Evolutionary conservation across 1,140 invertebrate genomes (phyloP).

Genomic region (Cepaea nemoralis): DNA sequence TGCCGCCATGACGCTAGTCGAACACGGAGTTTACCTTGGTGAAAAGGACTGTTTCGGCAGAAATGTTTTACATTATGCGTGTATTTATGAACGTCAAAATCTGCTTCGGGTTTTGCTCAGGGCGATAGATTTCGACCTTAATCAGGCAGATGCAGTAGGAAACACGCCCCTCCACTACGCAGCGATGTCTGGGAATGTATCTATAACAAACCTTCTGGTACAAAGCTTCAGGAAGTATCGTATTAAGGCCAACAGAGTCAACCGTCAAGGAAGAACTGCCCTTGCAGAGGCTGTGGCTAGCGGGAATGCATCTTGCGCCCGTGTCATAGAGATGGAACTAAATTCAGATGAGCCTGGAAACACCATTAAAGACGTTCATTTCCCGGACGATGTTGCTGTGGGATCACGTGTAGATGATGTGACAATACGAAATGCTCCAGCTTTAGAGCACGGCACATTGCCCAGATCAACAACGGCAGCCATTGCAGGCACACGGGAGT

Average conservation of each 20-base stretch:
- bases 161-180: constrained; percentile 68
- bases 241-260: constrained; percentile 51
- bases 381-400: background rate
- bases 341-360: background rate
- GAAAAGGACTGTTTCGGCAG: constrained; percentile 57
- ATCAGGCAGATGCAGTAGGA: constrained; percentile 56
- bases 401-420: background rate
- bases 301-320: constrained; percentile 39
- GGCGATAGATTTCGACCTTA: constrained; percentile 64
- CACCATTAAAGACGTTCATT: constrained; percentile 14
- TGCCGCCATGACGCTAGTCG: constrained; percentile 61
- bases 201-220: constrained; percentile 52
- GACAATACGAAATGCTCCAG: too few species aligned
- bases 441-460: background rate
- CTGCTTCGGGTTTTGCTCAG: constrained; percentile 58
- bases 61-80: constrained; percentile 66
- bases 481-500: background rate
- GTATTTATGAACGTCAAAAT: constrained; percentile 57
- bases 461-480: background rate
- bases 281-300: constrained; percentile 49
- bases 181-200: constrained; percentile 54
- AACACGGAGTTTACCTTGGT: constrained; percentile 60
- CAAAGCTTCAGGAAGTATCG: constrained; percentile 49
- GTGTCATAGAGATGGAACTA: constrained; percentile 4
- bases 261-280: constrained; percentile 52